Percentiles rank a stretch among this genome's conserved stretches.
phyloP scores from a whole-genome alignment of 2,888 invertebrate species.

The Mayetiola destructor region DNA sequence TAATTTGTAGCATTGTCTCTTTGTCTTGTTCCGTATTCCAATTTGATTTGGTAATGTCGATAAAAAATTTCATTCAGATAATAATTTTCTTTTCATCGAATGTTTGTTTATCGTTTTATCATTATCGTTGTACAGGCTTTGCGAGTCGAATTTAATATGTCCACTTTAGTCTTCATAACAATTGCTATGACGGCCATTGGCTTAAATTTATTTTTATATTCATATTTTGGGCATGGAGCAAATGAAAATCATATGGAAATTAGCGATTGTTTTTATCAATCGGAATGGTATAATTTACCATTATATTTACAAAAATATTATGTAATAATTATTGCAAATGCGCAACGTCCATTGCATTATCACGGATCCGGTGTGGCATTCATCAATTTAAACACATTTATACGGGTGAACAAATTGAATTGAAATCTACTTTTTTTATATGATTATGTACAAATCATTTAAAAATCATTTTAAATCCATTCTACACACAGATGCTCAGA shows the following conservation, averaged over 20 bases:
- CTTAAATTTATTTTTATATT: background rate
- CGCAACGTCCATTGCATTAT: background rate
- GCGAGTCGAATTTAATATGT: background rate
- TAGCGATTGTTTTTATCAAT: background rate
- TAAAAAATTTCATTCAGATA: no score
- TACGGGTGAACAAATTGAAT: background rate
- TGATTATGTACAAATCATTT: no score
- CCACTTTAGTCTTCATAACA: background rate
- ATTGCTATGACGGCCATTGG: background rate
- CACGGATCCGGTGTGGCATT: background rate
- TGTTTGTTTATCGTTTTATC: background rate
- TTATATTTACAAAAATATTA: background rate
- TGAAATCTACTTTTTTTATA: no score
- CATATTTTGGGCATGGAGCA: background rate
- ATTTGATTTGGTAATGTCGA: background rate
- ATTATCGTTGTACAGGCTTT: background rate
- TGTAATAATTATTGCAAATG: background rate
- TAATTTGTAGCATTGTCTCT: background rate
- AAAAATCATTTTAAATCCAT: no score
- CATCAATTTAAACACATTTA: background rate
- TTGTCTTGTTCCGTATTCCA: background rate
- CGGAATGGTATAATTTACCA: background rate
- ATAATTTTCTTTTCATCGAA: no score
- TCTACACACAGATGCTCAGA: no score
- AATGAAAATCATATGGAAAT: background rate